phyloP scores from a whole-genome alignment of 2,888 invertebrate species.

The Lypha dubia region DNA sequence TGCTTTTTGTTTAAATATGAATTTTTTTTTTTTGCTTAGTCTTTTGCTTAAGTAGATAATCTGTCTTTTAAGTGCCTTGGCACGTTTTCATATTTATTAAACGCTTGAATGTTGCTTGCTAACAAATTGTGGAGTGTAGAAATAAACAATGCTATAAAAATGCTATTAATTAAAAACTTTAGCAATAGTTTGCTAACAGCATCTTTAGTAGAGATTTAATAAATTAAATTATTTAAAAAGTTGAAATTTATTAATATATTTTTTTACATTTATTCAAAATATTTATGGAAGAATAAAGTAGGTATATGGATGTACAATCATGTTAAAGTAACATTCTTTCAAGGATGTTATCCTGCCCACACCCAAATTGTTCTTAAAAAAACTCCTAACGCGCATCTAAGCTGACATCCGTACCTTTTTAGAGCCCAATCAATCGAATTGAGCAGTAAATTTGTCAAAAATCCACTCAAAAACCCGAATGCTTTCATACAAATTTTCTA shows the following conservation, averaged over 20 bases:
- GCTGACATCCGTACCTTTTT: no score
- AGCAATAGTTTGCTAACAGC: background rate
- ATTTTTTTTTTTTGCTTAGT: slow-evolving; percentile 5
- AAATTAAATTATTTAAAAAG: background rate
- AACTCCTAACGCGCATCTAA: no score
- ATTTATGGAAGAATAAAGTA: no score
- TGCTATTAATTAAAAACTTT: slow-evolving; percentile 58
- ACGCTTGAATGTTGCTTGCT: slow-evolving; percentile 6
- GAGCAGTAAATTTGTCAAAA: no score
- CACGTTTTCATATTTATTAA: slow-evolving; percentile 60
- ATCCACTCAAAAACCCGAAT: no score
- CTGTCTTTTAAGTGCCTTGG: slow-evolving; percentile 55
- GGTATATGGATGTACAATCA: no score
- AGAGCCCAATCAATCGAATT: no score
- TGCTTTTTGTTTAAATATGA: background rate
- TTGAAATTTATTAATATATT: background rate
- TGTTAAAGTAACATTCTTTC: no score
- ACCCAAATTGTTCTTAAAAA: no score
- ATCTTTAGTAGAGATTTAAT: background rate
- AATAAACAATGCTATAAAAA: slow-evolving; percentile 49
- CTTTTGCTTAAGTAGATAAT: slow-evolving; percentile 67
- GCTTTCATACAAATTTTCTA: no score
- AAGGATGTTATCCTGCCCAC: no score
- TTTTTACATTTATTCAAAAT: no score
- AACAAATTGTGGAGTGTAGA: background rate